Percentiles rank a stretch among this genome's conserved stretches.
Evolutionary conservation across 2,888 invertebrate species (phyloP).

Genomic region (Aspidiotus rigidus): DNA sequence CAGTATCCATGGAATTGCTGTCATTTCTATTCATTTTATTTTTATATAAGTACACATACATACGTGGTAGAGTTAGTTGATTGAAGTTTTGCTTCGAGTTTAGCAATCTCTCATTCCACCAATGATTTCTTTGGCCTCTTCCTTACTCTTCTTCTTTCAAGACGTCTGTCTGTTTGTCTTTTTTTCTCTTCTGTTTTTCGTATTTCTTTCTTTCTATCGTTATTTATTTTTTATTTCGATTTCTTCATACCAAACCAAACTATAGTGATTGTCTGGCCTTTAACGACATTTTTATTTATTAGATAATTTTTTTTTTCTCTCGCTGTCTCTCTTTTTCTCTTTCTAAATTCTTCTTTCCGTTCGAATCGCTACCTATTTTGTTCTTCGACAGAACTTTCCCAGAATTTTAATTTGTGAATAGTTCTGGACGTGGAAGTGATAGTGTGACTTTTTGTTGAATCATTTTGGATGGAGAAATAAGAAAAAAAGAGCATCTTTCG

Average conservation of each 20-base stretch:
- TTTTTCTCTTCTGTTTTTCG: neutral
- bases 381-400: slow-evolving; percentile 25
- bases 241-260: slow-evolving; percentile 24
- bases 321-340: neutral
- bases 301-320: slow-evolving; percentile 18
- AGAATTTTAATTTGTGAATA: slow-evolving; percentile 31
- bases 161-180: neutral
- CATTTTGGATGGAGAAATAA: too few species aligned
- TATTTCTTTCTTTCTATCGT: slow-evolving; percentile 7
- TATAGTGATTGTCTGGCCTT: slow-evolving; percentile 17
- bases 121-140: slow-evolving; percentile 21
- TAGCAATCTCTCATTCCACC: slow-evolving; percentile 30
- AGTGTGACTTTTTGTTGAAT: too few species aligned
- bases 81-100: slow-evolving; percentile 2
- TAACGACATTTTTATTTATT: slow-evolving; percentile 30
- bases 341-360: slow-evolving; percentile 20
- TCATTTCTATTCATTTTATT: slow-evolving; percentile 27
- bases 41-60: too few species aligned
- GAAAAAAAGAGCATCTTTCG: neutral
- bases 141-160: slow-evolving; percentile 1
- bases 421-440: neutral
- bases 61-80: too few species aligned
- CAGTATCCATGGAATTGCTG: slow-evolving; percentile 27
- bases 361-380: slow-evolving; percentile 20
- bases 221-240: neutral